A percentile compares a stretch with the other conserved stretches of the same genome.
phyloP scores from a whole-genome alignment of 2,113 vertebrate genomes.

The Hippocampus zosterae region DNA sequence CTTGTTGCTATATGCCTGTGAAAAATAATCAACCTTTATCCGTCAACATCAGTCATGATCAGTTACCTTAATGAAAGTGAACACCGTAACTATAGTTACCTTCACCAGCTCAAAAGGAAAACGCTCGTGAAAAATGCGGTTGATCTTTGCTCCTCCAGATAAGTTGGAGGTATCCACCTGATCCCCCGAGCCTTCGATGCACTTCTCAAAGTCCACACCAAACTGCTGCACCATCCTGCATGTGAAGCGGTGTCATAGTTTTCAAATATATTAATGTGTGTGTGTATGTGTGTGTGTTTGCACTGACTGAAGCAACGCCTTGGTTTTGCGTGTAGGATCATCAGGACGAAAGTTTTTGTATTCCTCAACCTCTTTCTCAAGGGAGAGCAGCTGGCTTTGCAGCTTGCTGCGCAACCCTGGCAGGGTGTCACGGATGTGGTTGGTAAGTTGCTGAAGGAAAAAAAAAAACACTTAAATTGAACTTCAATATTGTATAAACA shows the following conservation, averaged over 20 bases:
- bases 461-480: background rate
- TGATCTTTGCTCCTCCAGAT: constrained; percentile 91
- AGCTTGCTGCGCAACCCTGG: constrained; percentile 89
- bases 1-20: background rate
- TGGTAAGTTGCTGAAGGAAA: constrained; percentile 87
- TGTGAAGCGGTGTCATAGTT: background rate
- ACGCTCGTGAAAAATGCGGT: constrained; percentile 93
- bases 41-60: too few species aligned
- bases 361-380: constrained; percentile 96
- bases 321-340: constrained; percentile 90
- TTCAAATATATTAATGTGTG: background rate
- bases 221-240: constrained; percentile 96
- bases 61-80: background rate
- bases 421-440: constrained; percentile 93
- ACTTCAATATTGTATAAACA: background rate
- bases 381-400: constrained; percentile 87
- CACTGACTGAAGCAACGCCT: constrained; percentile 86
- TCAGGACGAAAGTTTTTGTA: constrained; percentile 94
- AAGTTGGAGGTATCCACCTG: constrained; percentile 93
- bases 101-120: constrained; percentile 95
- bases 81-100: constrained; percentile 61
- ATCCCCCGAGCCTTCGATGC: constrained; percentile 93
- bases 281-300: background rate
- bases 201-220: constrained; percentile 94
- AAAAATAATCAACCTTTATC: background rate